These are phyloP conservation scores for Leptatherina wallacei DNA, from an alignment of 2,797 vertebrate genomes.

Conservation along the genomic window DNA sequence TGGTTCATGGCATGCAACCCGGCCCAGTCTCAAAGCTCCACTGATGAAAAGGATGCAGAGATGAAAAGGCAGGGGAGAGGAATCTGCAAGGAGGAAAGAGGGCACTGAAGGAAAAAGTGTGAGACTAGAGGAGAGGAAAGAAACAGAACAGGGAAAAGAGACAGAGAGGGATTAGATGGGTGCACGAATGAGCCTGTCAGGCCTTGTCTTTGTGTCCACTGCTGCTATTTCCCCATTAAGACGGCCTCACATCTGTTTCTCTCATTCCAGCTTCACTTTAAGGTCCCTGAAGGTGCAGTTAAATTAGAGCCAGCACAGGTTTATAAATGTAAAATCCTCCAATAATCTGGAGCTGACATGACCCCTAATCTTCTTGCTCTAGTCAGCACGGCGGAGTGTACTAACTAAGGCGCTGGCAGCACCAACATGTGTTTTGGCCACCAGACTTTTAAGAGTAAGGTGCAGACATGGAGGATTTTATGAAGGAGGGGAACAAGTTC, in stretches of 20 bases:
- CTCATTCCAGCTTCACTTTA: slow-evolving; percentile 75
- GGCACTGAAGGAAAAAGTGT: not conserved
- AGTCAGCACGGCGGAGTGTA: slow-evolving; percentile 48
- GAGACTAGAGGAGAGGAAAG: not conserved
- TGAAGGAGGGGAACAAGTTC: slow-evolving; percentile 23
- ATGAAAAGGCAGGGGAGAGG: slow-evolving; percentile 14
- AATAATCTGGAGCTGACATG: slow-evolving; percentile 82
- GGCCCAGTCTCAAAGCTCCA: slow-evolving; percentile 40
- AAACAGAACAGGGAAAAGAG: slow-evolving; percentile 9
- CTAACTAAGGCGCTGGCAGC: slow-evolving; percentile 60
- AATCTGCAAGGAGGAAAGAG: slow-evolving; percentile 11
- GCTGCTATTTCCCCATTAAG: slow-evolving; percentile 73
- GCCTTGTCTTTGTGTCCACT: slow-evolving; percentile 60
- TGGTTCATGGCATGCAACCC: slow-evolving; percentile 50
- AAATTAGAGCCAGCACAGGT: slow-evolving; percentile 83
- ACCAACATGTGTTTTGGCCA: slow-evolving; percentile 61
- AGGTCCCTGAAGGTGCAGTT: slow-evolving; percentile 83
- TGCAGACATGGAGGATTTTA: slow-evolving; percentile 53
- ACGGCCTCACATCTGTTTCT: slow-evolving; percentile 82
- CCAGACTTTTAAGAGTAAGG: slow-evolving; percentile 59
- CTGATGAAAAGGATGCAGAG: slow-evolving; percentile 42
- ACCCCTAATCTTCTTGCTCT: slow-evolving; percentile 76
- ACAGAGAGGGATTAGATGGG: slow-evolving; percentile 21
- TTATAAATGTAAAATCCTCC: slow-evolving; percentile 84
- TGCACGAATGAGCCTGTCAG: slow-evolving; percentile 50